Evolutionary conservation across 2,888 invertebrate genomes (phyloP), one percentile per base, ranked within the genome.

Genomic region (Lumbricus terrestris): DNA sequence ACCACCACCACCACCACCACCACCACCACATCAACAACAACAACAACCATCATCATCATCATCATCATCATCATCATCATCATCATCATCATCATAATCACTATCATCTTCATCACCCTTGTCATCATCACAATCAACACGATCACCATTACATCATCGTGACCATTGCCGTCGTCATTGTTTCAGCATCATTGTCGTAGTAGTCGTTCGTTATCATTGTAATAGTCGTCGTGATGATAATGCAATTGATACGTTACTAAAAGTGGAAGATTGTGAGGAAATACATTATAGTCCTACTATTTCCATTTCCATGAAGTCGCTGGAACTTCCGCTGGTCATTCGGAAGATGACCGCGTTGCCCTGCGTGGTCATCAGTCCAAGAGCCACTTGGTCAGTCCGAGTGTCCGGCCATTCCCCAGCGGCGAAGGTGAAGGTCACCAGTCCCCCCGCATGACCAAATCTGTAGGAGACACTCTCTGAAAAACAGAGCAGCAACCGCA

Each of bases 251-350:
- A 47, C 23, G 47, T n/a, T n/a, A n/a, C 69, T 29, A n/a, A 13
- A 69, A n/a, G 13, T 0, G 29, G 13, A 3, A 18, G 18, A 15
- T 35, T 5, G 13, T 18, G 23, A 23, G 13, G 1, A 16, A 18
- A 1, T 13, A 16, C 4, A 35, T 85, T 5, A n/a, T n/a, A n/a
- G 85, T 37, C 90, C 82, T 42, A 98, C 98, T 94, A 99, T 97
- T 96, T 98, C 98, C 95, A 99, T 96, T 95, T 99, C 98, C 96
- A 99, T 97, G 94, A 98, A 99, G 95, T 99, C 99, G 94, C 97
- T 97, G 37, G 97, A 98, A 89, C 97, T 97, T 0, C 97, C 94
- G 93, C 97, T 98, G 95, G 98, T 97, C 91, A 99, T 96, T 92
- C 98, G 96, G 91, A 98, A 95, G n/a, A 99, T 95, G 0, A 98